Conservation (phyloP, 2,797 vertebrate genomes). For the Takifugu rubripes region DNA sequence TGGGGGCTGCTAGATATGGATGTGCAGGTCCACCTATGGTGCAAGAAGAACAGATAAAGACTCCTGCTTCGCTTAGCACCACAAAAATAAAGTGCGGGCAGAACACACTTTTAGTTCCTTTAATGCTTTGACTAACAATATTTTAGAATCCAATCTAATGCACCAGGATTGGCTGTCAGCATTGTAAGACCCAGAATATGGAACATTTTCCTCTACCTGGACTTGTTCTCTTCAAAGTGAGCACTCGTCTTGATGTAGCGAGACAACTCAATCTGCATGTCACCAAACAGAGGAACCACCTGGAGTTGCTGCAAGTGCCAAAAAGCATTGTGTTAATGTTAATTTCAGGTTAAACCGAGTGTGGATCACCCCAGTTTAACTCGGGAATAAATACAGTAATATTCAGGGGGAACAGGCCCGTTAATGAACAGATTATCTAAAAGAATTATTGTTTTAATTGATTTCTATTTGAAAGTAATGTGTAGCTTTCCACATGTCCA, state of each 20-base stretch:
- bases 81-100: not conserved
- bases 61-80: not conserved
- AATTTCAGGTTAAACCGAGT: not conserved
- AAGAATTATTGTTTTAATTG: too few species aligned
- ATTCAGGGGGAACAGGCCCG: not conserved
- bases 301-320: slow-evolving; percentile 85
- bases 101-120: not conserved
- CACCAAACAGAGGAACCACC: slow-evolving; percentile 95
- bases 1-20: slow-evolving; percentile 95
- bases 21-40: slow-evolving; percentile 88
- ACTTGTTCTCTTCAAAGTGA: slow-evolving; percentile 98
- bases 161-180: too few species aligned
- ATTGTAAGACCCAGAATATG: too few species aligned
- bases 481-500: too few species aligned
- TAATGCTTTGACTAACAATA: too few species aligned
- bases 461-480: too few species aligned
- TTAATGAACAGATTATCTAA: not conserved
- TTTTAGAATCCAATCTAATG: too few species aligned
- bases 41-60: not conserved
- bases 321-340: not conserved
- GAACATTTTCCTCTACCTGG: slow-evolving; percentile 77
- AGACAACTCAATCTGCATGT: slow-evolving; percentile 98
- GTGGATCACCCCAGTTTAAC: not conserved
- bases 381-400: not conserved
- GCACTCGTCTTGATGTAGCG: slow-evolving; percentile 98